These are phyloP conservation scores for Phocoena phocoena DNA, from an alignment of 2,113 vertebrate genomes.

Conservation along the genomic window DNA sequence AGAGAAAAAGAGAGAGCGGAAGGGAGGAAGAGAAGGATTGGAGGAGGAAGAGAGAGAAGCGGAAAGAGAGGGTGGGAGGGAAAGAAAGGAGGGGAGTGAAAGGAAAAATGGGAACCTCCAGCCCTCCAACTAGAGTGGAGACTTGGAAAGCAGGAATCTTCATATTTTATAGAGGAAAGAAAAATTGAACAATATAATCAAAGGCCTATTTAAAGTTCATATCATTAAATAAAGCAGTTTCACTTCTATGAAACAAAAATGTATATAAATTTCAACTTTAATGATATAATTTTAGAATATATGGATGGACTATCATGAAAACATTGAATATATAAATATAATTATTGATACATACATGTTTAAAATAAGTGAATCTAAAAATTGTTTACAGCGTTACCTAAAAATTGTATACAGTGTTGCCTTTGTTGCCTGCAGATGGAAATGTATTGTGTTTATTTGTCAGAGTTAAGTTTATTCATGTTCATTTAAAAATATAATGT, in stretches of 20 bases:
- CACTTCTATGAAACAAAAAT: background rate
- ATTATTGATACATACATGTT: background rate
- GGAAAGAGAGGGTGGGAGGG: background rate
- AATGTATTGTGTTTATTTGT: background rate
- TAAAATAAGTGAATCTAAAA: background rate
- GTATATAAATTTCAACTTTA: background rate
- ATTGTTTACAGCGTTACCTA: background rate
- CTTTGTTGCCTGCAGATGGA: background rate
- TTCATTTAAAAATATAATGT: slow-evolving; percentile 42
- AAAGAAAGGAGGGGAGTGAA: background rate
- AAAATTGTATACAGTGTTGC: background rate
- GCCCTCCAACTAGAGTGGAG: background rate
- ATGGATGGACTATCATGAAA: background rate
- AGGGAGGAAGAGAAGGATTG: background rate
- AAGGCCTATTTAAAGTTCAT: background rate
- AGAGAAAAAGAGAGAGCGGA: background rate
- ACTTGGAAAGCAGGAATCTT: background rate
- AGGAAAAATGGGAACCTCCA: background rate
- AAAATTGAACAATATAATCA: background rate
- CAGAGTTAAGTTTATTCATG: background rate
- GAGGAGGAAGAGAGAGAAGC: background rate
- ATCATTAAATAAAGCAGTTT: background rate
- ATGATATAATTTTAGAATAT: background rate
- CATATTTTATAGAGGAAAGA: background rate
- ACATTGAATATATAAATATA: background rate